phyloP scores from a whole-genome alignment of 2,888 invertebrate species.

The Trichogramma dendrolimi region DNA sequence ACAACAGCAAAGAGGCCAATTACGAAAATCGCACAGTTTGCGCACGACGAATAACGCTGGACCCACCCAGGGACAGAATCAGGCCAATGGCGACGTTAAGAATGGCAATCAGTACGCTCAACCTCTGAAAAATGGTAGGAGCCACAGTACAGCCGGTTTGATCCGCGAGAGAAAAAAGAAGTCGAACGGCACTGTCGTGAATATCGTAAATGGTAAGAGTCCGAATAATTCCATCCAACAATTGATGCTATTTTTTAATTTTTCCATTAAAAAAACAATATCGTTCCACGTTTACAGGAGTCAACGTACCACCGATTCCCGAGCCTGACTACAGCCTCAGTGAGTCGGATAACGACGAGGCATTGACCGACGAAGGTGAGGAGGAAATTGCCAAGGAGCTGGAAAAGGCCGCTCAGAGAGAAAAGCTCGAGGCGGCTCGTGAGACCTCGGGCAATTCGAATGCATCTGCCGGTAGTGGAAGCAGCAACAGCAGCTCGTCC shows the following conservation, averaged over 20 bases:
- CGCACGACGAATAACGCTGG: slow-evolving; percentile 51
- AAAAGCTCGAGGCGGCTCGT: slow-evolving; percentile 48
- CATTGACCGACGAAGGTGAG: slow-evolving; percentile 60
- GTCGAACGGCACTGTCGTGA: slow-evolving; percentile 37
- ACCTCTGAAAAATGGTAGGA: slow-evolving; percentile 54
- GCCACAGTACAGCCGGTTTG: slow-evolving; percentile 46
- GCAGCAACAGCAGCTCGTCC: slow-evolving; percentile 64
- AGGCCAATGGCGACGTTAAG: slow-evolving; percentile 40
- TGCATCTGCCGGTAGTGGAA: slow-evolving; percentile 47
- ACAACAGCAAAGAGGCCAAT: slow-evolving; percentile 48
- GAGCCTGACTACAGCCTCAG: slow-evolving; percentile 89
- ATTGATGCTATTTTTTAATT: background rate
- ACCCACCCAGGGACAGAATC: slow-evolving; percentile 46
- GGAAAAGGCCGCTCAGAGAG: slow-evolving; percentile 54
- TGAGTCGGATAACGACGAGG: slow-evolving; percentile 73
- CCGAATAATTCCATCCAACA: background rate
- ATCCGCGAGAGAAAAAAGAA: slow-evolving; percentile 51
- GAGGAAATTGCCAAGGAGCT: slow-evolving; percentile 56
- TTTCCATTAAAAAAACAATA: slow-evolving; percentile 11
- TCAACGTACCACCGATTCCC: slow-evolving; percentile 71
- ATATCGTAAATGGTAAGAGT: background rate
- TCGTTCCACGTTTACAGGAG: slow-evolving; percentile 20
- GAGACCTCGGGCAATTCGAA: slow-evolving; percentile 54
- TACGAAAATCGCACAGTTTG: slow-evolving; percentile 62
- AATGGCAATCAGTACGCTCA: slow-evolving; percentile 61